phyloP scores from a whole-genome alignment of 1,140 invertebrate species.

The Glomeris maerens region DNA sequence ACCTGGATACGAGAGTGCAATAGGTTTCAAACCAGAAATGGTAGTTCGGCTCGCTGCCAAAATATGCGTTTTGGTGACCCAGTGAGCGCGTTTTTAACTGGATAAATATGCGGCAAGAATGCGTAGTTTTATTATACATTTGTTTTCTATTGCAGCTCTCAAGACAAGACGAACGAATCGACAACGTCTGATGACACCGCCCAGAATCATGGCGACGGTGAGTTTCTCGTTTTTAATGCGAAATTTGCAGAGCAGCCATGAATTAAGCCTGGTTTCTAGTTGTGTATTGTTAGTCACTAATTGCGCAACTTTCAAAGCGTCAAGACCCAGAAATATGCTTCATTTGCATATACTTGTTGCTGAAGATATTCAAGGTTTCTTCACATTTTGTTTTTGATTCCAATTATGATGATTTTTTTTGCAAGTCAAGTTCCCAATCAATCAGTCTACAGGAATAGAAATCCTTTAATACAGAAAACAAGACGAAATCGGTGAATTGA shows the following conservation, averaged over 20 bases:
- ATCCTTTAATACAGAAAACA: too few relatives aligned
- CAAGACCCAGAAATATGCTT: too few relatives aligned
- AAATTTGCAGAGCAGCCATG: background rate
- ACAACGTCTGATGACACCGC: slow-evolving; percentile 11
- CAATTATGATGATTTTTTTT: too few relatives aligned
- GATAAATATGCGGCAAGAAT: too few relatives aligned
- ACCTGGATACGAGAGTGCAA: background rate
- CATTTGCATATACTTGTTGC: background rate
- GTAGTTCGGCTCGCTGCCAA: too few relatives aligned
- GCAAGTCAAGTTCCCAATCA: too few relatives aligned
- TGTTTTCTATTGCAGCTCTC: slow-evolving; percentile 9
- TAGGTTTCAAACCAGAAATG: too few relatives aligned
- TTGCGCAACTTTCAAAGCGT: background rate
- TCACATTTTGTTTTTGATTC: background rate
- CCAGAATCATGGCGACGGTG: slow-evolving; percentile 10
- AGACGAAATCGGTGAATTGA: too few relatives aligned
- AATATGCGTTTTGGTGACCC: too few relatives aligned
- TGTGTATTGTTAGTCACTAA: background rate
- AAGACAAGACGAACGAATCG: slow-evolving; percentile 14
- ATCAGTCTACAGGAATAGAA: too few relatives aligned
- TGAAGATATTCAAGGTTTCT: background rate
- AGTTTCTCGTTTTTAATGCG: background rate
- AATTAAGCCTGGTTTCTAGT: background rate
- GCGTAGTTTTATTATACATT: too few relatives aligned
- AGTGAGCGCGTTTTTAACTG: background rate